Evolutionary conservation across 2,888 invertebrate species (phyloP), one percentile per base, ranked within the genome.

Genomic region (Syrista parreyssii): DNA sequence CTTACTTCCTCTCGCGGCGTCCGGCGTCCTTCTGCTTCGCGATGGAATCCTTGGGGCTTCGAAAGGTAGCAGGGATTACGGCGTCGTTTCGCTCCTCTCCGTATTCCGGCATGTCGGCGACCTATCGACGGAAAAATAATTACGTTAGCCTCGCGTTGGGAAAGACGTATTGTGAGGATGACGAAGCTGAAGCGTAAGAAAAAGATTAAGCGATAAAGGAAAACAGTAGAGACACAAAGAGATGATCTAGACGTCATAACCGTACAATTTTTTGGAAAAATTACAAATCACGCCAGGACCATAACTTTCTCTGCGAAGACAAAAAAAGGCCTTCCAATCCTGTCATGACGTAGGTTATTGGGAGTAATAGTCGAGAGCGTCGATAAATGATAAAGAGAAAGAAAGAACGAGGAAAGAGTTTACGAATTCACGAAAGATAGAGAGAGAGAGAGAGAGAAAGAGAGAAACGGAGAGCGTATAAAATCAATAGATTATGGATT

Each of bases 1-100:
- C 80, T 79, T 68, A n/a, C 74, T 35, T 68, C 68, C 34, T 23
- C 78, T 77, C 73, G 80, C 79, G 78, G 77, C 75, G 69, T 79
- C 74, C 71, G 76, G 76, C 74, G 80, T 80, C 78, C 75, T 80
- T 68, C 75, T 76, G 55, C 55, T 23, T 55, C 55, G 23, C 23
- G 55, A 55, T 55, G 55, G 55, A 55, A 55, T 55, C 55, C 55
- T 55, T 55, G 55, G 55, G 55, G 55, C 55, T 55, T 55, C 23
- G 55, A 15, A 55, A 55, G 55, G 55, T 55, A 9, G 23, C 55
- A 9, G 55, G 23, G 55, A 55, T 55, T 55, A 55, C 23, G 55
- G 23, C 23, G 55, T 23, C 55, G 40, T 2, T 55, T 23, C 55
- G 9, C 23, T 55, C 23, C 55, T 55, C 55, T 55, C 9, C 55